Percentiles rank a stretch among this genome's conserved stretches.
Evolutionary conservation across 2,113 vertebrate genomes (phyloP).

Genomic region (Antechinus stuartii): DNA sequence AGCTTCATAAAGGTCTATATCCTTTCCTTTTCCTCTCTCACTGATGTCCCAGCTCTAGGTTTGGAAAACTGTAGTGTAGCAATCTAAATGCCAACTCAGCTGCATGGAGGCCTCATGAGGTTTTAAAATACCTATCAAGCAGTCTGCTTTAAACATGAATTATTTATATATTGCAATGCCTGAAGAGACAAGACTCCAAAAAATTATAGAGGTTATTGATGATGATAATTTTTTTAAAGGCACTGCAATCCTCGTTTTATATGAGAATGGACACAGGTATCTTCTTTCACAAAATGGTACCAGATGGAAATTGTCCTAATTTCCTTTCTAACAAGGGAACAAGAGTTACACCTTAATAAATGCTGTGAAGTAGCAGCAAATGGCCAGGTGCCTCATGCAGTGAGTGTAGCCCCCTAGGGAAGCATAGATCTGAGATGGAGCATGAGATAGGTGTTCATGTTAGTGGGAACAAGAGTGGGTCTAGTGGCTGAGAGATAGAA

Average conservation of each 20-base stretch:
- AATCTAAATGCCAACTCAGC: background rate
- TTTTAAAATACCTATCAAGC: constrained; percentile 6
- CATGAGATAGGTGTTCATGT: background rate
- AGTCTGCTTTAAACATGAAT: background rate
- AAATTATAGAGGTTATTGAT: background rate
- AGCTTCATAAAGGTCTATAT: background rate
- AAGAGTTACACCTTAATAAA: background rate
- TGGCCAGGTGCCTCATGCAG: background rate
- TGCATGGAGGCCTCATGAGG: background rate
- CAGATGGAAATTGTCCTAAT: background rate
- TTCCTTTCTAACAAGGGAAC: background rate
- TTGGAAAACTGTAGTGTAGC: background rate
- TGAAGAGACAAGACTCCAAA: background rate
- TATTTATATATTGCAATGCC: background rate
- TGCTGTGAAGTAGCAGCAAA: background rate
- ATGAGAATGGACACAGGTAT: background rate
- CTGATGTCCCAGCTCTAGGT: background rate
- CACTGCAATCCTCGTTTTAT: background rate
- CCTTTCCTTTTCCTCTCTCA: background rate
- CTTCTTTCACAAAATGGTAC: constrained; percentile 15
- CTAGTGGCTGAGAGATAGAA: background rate
- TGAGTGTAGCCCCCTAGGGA: background rate
- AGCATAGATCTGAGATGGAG: background rate
- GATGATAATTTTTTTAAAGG: background rate
- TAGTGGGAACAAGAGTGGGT: background rate